These are phyloP conservation scores for Rhingia rostrata DNA, from an alignment of 2,888 invertebrate genomes.

Conservation along the genomic window DNA sequence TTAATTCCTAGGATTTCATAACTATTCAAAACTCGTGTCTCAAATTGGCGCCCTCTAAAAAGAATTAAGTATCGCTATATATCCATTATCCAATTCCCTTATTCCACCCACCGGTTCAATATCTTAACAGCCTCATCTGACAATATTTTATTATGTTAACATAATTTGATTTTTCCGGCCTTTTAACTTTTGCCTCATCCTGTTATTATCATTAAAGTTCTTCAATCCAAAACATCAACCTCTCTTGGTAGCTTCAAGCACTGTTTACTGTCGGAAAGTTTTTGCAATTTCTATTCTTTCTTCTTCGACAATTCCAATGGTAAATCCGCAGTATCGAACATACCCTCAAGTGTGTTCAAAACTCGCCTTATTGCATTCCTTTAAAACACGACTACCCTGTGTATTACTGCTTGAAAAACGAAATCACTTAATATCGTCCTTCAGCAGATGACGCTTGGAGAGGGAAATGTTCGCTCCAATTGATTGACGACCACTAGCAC, in stretches of 20 bases:
- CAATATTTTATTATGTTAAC: not conserved
- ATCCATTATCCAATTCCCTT: not conserved
- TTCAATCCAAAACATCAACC: constrained; percentile 18
- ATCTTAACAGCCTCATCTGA: not conserved
- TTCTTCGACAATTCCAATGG: not conserved
- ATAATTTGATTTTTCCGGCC: constrained; percentile 26
- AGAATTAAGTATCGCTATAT: not conserved
- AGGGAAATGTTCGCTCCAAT: constrained; percentile 62
- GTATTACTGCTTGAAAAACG: constrained; percentile 59
- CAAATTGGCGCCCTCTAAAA: not conserved
- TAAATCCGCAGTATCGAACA: constrained; percentile 46
- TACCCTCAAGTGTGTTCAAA: constrained; percentile 37
- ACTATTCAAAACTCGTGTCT: not conserved
- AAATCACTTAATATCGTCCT: constrained; percentile 72
- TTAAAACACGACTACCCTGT: constrained; percentile 46
- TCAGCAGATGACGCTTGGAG: constrained; percentile 64
- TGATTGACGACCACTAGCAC: constrained; percentile 62
- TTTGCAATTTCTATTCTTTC: constrained; percentile 1
- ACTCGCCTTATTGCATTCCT: constrained; percentile 67
- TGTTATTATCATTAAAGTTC: constrained; percentile 27
- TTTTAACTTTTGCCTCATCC: not conserved
- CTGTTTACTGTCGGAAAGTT: constrained; percentile 14
- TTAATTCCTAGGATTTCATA: too few species aligned
- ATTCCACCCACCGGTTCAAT: not conserved
- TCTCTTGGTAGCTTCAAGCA: constrained; percentile 36